These are phyloP conservation scores for Apostichopus japonicus DNA, from an alignment of 35 echinoderm and acorn worm species.

Conservation along the genomic window DNA sequence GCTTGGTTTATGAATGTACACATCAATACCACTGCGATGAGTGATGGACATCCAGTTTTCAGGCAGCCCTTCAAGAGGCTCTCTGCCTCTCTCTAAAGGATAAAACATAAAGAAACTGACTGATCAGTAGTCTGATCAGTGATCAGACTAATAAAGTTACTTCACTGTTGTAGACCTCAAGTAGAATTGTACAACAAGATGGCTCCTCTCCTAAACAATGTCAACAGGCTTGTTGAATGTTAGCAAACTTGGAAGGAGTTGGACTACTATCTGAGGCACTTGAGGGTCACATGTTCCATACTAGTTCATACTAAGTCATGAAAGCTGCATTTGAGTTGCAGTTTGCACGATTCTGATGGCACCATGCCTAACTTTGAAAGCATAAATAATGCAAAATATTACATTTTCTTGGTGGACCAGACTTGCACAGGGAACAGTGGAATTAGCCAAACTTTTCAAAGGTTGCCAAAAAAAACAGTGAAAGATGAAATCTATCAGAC, in stretches of 20 bases:
- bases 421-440: not conserved
- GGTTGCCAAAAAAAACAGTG: not conserved
- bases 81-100: constrained; percentile 64
- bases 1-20: constrained; percentile 81
- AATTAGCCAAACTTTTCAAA: not conserved
- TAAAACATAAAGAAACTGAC: not conserved
- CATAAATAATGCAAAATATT: no score
- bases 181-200: no score
- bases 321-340: no score
- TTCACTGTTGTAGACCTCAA: no score
- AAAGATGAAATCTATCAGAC: not conserved
- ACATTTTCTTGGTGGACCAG: not conserved
- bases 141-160: no score
- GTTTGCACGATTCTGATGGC: no score
- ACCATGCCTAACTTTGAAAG: no score
- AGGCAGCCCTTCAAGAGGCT: constrained; percentile 77
- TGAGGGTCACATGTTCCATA: not conserved
- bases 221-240: no score
- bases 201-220: no score
- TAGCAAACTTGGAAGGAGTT: no score
- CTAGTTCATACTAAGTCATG: not conserved
- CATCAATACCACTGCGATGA: constrained; percentile 79
- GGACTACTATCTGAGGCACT: not conserved
- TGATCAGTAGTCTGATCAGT: no score
- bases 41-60: constrained; percentile 78